These are phyloP conservation scores for Drosophila suzukii DNA, from an alignment of 1,140 invertebrate genomes.

Conservation along the genomic window DNA sequence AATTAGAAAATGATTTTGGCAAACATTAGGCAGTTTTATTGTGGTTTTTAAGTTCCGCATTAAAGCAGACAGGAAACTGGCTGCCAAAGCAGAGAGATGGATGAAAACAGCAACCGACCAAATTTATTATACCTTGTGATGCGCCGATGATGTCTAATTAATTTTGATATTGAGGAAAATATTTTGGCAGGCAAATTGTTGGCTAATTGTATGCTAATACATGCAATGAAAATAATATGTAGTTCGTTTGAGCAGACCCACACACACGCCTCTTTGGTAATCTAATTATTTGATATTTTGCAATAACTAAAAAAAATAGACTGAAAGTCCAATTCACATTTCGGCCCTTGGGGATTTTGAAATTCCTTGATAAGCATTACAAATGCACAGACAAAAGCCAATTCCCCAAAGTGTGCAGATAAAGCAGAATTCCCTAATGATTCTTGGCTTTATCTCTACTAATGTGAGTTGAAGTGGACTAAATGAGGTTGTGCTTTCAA, in stretches of 20 bases:
- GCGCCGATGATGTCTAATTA: constrained; percentile 35
- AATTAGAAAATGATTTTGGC: constrained; percentile 38
- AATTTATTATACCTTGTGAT: constrained; percentile 20
- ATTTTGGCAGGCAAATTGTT: constrained; percentile 22
- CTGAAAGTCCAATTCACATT: constrained; percentile 12
- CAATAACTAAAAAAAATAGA: not conserved
- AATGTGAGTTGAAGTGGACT: constrained; percentile 3
- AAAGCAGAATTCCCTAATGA: constrained; percentile 12
- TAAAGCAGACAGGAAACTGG: constrained; percentile 26
- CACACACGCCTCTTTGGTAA: not conserved
- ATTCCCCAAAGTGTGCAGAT: constrained; percentile 11
- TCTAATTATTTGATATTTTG: constrained; percentile 9
- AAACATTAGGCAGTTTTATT: constrained; percentile 11
- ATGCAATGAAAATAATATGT: not conserved
- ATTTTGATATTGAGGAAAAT: constrained; percentile 31
- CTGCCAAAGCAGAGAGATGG: constrained; percentile 10
- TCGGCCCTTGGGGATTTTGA: not conserved
- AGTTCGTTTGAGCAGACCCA: not conserved
- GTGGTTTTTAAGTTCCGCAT: constrained; percentile 31
- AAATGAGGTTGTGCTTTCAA: too few relatives aligned
- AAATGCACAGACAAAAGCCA: not conserved
- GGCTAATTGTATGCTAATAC: constrained; percentile 20
- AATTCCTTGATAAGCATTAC: constrained; percentile 21
- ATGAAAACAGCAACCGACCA: not conserved
- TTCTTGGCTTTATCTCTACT: not conserved